These are phyloP conservation scores for Siphlonurus alternatus DNA, from an alignment of 2,888 invertebrate genomes.

Conservation along the genomic window DNA sequence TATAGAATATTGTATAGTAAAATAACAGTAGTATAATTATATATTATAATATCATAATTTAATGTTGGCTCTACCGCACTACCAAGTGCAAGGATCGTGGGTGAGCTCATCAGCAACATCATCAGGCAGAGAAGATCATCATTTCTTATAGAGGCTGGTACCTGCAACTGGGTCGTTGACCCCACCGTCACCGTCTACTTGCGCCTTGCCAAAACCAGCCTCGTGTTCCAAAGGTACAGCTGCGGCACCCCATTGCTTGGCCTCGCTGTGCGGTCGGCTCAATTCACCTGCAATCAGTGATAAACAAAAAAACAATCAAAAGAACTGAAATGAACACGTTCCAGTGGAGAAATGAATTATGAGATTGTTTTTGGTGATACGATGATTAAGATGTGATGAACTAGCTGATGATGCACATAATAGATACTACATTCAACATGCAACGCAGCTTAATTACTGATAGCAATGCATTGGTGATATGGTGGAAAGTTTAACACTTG, in stretches of 20 bases:
- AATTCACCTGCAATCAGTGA: constrained; percentile 24
- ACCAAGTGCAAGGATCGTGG: background rate
- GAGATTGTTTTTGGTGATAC: background rate
- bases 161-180: background rate
- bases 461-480: too few species aligned
- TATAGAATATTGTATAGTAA: too few species aligned
- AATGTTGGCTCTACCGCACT: background rate
- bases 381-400: too few species aligned
- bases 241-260: constrained; percentile 55
- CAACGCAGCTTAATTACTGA: too few species aligned
- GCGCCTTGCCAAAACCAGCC: too few species aligned
- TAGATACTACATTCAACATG: too few species aligned
- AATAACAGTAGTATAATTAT: too few species aligned
- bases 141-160: background rate
- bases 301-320: constrained; percentile 1
- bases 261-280: constrained; percentile 75
- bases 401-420: too few species aligned
- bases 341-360: background rate
- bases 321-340: background rate
- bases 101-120: too few species aligned
- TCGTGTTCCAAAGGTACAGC: constrained; percentile 31
- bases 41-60: too few species aligned
- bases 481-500: too few species aligned
- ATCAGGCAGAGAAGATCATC: too few species aligned
- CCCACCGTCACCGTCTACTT: background rate